Evolutionary conservation across 2,113 vertebrate genomes (phyloP).

Genomic region (Ifrita kowaldi): DNA sequence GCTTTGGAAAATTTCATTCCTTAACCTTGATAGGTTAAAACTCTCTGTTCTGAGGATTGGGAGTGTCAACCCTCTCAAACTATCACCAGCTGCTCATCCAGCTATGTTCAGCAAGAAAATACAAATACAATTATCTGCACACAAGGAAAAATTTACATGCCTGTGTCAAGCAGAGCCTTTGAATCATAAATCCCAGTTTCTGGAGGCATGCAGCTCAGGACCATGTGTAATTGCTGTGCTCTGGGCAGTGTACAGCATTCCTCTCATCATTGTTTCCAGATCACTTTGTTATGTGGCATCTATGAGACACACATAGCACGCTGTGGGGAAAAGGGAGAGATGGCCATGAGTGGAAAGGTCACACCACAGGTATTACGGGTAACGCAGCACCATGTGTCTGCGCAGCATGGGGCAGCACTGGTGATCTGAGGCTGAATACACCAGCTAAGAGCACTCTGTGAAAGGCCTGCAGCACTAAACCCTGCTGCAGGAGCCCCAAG

Average conservation of each 20-base stretch:
- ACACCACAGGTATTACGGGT: too few relatives aligned
- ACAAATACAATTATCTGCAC: not conserved
- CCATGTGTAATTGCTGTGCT: not conserved
- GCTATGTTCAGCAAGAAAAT: not conserved
- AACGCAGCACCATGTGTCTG: not conserved
- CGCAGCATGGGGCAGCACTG: not conserved
- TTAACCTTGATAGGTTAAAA: not conserved
- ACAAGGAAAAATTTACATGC: not conserved
- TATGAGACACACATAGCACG: accelerated
- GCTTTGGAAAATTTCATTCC: not conserved
- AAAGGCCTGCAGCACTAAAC: not conserved
- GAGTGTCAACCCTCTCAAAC: not conserved
- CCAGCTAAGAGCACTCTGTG: not conserved
- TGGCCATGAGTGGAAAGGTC: not conserved
- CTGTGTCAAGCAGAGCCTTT: not conserved
- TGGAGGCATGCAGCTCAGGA: not conserved
- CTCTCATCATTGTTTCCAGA: not conserved
- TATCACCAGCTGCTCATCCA: not conserved
- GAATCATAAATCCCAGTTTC: not conserved
- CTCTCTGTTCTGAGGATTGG: not conserved
- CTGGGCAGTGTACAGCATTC: not conserved
- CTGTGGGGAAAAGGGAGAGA: not conserved
- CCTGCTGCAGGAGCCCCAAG: not conserved
- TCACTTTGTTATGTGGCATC: not conserved
- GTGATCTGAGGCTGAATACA: not conserved